Conservation (phyloP, 2,797 vertebrate genomes). For the Cynopterus sphinx region DNA sequence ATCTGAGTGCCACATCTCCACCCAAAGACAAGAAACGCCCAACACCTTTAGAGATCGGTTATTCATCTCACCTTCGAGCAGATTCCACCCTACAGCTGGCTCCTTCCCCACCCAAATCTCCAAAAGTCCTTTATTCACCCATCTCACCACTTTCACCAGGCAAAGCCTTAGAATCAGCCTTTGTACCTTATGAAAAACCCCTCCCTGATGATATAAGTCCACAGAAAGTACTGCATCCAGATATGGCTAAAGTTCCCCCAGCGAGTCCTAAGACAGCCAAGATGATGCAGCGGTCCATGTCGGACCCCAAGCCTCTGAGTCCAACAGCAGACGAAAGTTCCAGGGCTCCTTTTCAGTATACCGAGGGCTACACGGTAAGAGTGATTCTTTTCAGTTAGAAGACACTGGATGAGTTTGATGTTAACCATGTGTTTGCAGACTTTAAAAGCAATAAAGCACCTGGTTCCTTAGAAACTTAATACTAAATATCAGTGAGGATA, state of each 20-base stretch:
- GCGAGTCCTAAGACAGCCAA: slow-evolving; percentile 93
- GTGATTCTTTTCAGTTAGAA: slow-evolving; percentile 70
- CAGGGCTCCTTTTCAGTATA: slow-evolving; percentile 94
- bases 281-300: slow-evolving; percentile 95
- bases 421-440: slow-evolving; percentile 55
- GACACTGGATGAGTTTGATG: slow-evolving; percentile 52
- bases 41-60: slow-evolving; percentile 93
- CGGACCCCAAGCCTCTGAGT: slow-evolving; percentile 96
- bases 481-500: not conserved
- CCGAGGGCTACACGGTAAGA: slow-evolving; percentile 95
- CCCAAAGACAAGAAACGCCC: slow-evolving; percentile 94
- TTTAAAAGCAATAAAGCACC: not conserved
- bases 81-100: slow-evolving; percentile 89
- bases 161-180: slow-evolving; percentile 92
- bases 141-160: slow-evolving; percentile 95
- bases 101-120: slow-evolving; percentile 93
- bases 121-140: slow-evolving; percentile 94
- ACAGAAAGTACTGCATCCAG: slow-evolving; percentile 93
- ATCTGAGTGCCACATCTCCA: slow-evolving; percentile 88
- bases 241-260: slow-evolving; percentile 92
- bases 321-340: slow-evolving; percentile 94
- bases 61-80: slow-evolving; percentile 93
- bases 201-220: slow-evolving; percentile 89
- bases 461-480: not conserved
- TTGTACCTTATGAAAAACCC: slow-evolving; percentile 95